A percentile compares a stretch with the other conserved stretches of the same genome.
These are phyloP conservation scores for Semaprochilodus insignis DNA, from an alignment of 2,797 vertebrate genomes.

Conservation along the genomic window DNA sequence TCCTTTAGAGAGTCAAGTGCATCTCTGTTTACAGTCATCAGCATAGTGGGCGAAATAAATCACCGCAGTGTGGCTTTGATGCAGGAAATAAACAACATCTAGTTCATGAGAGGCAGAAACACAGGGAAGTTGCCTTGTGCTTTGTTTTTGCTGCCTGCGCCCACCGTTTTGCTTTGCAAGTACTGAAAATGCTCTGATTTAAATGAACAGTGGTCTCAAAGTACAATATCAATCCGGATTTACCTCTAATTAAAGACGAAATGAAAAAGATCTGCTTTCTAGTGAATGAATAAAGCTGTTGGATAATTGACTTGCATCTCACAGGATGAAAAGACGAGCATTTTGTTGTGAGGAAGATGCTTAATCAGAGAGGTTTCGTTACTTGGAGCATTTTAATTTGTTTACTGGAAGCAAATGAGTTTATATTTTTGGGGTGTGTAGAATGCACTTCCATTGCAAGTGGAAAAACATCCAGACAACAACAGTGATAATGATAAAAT, in stretches of 20 bases:
- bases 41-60: conserved; percentile 47
- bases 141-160: conserved; percentile 5
- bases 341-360: neutral
- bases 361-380: neutral
- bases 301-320: neutral
- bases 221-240: neutral
- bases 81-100: conserved; percentile 10
- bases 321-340: conserved; percentile 1
- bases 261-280: neutral
- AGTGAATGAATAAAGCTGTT: neutral
- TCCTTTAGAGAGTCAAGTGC: conserved; percentile 43
- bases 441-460: neutral
- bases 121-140: conserved; percentile 26
- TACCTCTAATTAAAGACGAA: conserved; percentile 8
- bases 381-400: no score
- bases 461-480: no score
- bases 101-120: conserved; percentile 25
- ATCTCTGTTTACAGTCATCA: conserved; percentile 50
- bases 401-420: neutral
- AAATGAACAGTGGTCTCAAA: neutral
- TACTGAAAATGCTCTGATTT: conserved; percentile 4
- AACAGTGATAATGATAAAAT: no score
- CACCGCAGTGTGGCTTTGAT: conserved; percentile 17
- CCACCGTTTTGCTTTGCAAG: neutral
- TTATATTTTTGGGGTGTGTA: neutral